These are phyloP conservation scores for Sebastes minor DNA, from an alignment of 2,797 vertebrate genomes.

Conservation along the genomic window DNA sequence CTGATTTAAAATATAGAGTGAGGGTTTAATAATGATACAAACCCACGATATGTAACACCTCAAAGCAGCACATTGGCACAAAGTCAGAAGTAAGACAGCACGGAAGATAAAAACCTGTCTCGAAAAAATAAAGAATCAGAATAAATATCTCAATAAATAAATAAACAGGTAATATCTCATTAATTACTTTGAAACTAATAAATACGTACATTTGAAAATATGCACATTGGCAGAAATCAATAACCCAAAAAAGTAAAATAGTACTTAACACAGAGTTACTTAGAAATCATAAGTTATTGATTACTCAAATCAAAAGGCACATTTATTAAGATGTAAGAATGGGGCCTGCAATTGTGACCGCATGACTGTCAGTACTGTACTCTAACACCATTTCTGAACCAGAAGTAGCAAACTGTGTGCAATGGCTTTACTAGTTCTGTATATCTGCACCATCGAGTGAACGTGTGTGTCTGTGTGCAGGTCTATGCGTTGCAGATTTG, in stretches of 20 bases:
- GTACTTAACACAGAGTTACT: slow-evolving; percentile 85
- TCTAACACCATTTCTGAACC: slow-evolving; percentile 65
- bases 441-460: slow-evolving; percentile 66
- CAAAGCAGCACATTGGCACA: slow-evolving; percentile 91
- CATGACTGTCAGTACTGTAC: slow-evolving; percentile 71
- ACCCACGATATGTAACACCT: slow-evolving; percentile 90
- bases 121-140: slow-evolving; percentile 86
- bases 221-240: slow-evolving; percentile 86
- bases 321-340: slow-evolving; percentile 89
- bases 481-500: slow-evolving; percentile 35
- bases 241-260: slow-evolving; percentile 73
- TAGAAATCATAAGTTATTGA: slow-evolving; percentile 86
- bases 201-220: slow-evolving; percentile 87
- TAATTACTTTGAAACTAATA: slow-evolving; percentile 87
- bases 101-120: slow-evolving; percentile 87
- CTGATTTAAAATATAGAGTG: slow-evolving; percentile 87
- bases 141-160: slow-evolving; percentile 90
- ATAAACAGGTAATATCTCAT: slow-evolving; percentile 87
- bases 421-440: slow-evolving; percentile 72
- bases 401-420: slow-evolving; percentile 70
- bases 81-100: slow-evolving; percentile 89
- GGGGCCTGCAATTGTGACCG: slow-evolving; percentile 77
- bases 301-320: slow-evolving; percentile 90
- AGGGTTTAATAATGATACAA: slow-evolving; percentile 91
- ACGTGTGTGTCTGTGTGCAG: slow-evolving; percentile 38